phyloP scores from a whole-genome alignment of 2,797 vertebrate genomes.

The Anguilla marmorata region DNA sequence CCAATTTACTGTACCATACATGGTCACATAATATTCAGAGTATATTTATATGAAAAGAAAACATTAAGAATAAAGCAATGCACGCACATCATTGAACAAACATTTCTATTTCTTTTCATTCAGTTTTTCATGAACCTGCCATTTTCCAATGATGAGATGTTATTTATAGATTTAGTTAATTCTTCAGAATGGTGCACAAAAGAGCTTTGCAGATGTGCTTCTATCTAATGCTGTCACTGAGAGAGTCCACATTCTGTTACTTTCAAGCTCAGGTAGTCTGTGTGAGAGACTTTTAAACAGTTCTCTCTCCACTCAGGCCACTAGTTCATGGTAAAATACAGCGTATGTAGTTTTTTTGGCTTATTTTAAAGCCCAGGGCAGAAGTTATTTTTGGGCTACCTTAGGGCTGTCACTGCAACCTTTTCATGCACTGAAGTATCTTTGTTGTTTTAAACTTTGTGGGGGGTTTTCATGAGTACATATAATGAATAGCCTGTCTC shows the following conservation, averaged over 20 bases:
- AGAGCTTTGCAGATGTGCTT: too few species aligned
- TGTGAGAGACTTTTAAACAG: neutral
- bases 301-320: neutral
- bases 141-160: neutral
- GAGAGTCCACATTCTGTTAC: neutral
- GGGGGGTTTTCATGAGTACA: constrained; percentile 47
- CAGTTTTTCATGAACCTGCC: neutral
- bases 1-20: neutral
- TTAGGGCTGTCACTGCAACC: constrained; percentile 52
- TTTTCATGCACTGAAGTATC: constrained; percentile 48
- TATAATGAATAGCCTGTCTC: constrained; percentile 60
- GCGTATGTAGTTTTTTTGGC: neutral
- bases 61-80: neutral
- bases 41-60: neutral
- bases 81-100: neutral
- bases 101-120: neutral
- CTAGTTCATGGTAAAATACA: neutral
- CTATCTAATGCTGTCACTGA: too few species aligned
- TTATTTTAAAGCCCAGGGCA: constrained; percentile 17
- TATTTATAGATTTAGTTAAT: neutral
- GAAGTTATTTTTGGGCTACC: constrained; percentile 35
- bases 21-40: neutral
- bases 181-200: neutral
- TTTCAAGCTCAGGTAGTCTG: neutral
- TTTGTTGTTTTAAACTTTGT: constrained; percentile 48